Base-by-base conservation (phyloP, 2,888 invertebrate genomes). In the Spisula subtruncata region DNA sequence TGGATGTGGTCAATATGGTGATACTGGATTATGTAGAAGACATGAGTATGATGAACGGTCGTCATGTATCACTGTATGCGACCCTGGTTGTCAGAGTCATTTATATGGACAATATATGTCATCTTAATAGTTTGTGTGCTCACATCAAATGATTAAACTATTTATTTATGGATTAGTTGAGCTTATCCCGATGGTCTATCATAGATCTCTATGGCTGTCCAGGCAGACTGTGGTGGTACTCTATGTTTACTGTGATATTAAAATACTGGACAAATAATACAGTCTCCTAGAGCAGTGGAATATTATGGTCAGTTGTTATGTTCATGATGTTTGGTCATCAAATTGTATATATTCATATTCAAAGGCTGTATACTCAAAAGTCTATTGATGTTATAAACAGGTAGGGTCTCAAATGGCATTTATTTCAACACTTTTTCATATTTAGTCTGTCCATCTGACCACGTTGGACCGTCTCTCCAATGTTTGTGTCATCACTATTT, bases 121-220 rank as follows among this genome's bases (percentile, higher is more conserved):
- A 32, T 66, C 60, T 25, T 66, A 6, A 66, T 66, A 10, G 20
- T n/a, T n/a, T 48, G 48, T n/a, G 85, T 48, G 6, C 25, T 51
- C 85, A 41, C 83, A 83, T 87, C 87, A 87, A 87, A 83, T 83
- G 79, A 87, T 87, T 83, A 83, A 54, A 56, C 56, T 71, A 79
- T 83, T 32, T 83, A 56, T 35, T 79, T 32, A 18, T n/a, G 87
- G 87, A 87, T 87, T 87, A 87, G 1, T 54, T 35, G 54, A 87
- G 79, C 79, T 86, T 79, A 85, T 18, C 1, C n/a, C 1, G 83
- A 48, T 66, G 46, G 18, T 60, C 66, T 75, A 75, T 32, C 0
- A 0, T 75, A n/a, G n/a, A 75, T 75, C 35, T 75, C n/a, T 25
- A 25, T 66, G 60, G 25, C 60, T 66, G 25, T 66, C 60, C 25